Base-by-base conservation (phyloP, 2,888 invertebrate species). In the Hydrotaea cyrtoneurina region DNA sequence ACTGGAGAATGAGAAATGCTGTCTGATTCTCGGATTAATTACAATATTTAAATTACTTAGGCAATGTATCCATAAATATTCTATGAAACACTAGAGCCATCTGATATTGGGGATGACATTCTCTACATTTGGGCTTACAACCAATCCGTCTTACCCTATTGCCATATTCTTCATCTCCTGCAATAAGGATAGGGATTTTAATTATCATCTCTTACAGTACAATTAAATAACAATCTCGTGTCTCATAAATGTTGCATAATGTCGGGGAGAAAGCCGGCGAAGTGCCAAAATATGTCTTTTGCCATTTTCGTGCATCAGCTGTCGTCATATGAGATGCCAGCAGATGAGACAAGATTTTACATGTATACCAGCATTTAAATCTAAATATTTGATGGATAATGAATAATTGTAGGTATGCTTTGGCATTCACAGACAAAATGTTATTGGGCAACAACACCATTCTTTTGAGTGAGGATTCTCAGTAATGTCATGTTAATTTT, bases 141-240 rank as follows among this genome's bases (percentile, higher is more conserved):
- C 13, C 59, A 15, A 7, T 31, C 19, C 55, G 13, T 55, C 59
- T 1, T 26, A 23, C 59, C 50, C 2, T 43, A 11, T 43, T n/a
- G 50, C 39, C 4, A 13, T 8, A 21, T 21, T 21, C 55, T 26
- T 15, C 59, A 2, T 59, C 26, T 26, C 17, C 3, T 2, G 0
- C 13, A 59, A 10, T 59, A 15, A 59, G 4, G 59, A 15, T 15
- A 15, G 26, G 59, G 4, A 59, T 59, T 59, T 59, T 59, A 59
- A 59, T 59, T 26, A 59, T 23, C 39, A 11, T 26, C 59, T 26
- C 26, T 26, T 7, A 26, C 3, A 59, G 26, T 23, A 59, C 21
- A 59, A 59, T 59, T 59, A 59, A 59, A 59, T 59, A 59, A 26
- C 26, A 23, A 59, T 59, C 23, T 26, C 4, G 23, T 59, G 59